These are phyloP conservation scores for Crax fasciolata DNA, from an alignment of 2,797 vertebrate genomes.

Conservation along the genomic window DNA sequence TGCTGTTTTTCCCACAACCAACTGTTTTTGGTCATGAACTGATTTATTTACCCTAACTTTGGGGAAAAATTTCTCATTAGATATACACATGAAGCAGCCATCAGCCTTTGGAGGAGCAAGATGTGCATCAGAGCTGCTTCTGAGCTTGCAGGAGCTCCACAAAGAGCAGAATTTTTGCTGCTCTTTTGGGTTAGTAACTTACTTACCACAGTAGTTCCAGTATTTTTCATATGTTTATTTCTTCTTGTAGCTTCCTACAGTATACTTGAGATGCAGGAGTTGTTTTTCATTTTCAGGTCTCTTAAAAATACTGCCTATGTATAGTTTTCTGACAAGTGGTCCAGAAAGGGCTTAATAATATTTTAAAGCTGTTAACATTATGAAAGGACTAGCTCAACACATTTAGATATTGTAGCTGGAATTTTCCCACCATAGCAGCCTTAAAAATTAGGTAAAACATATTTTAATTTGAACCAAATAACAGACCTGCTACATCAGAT, in stretches of 20 bases:
- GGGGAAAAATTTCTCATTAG: background rate
- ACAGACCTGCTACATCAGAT: conserved; percentile 13
- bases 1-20: background rate
- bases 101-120: background rate
- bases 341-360: background rate
- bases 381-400: background rate
- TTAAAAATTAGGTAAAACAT: conserved; percentile 48
- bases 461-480: conserved; percentile 34
- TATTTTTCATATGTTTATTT: background rate
- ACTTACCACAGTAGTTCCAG: background rate
- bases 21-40: background rate
- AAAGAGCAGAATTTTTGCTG: background rate
- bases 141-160: background rate
- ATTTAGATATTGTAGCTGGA: background rate
- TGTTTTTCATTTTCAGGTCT: conserved; percentile 8
- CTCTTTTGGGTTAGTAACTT: background rate
- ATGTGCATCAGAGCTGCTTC: background rate
- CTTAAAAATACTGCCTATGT: background rate
- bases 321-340: background rate
- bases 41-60: background rate
- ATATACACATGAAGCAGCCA: background rate
- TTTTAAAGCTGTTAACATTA: conserved; percentile 21
- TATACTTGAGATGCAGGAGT: background rate
- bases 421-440: background rate
- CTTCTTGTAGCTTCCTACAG: background rate